Base-by-base conservation (phyloP, 2,888 invertebrate species). In the Chrysolina haemoptera region DNA sequence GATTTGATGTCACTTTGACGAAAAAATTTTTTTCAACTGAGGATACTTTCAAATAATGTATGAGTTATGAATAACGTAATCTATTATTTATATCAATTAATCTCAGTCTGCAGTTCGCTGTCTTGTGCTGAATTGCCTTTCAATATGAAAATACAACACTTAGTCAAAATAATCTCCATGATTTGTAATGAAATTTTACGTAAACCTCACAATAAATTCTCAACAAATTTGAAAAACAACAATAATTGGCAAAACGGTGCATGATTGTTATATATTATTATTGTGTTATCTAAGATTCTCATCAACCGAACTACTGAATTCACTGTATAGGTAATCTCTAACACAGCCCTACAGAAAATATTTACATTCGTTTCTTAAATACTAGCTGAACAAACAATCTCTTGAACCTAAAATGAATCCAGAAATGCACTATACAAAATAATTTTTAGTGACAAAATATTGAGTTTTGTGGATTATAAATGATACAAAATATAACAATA, bases 171-270 rank as follows among this genome's bases (percentile, higher is more conserved):
- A 35, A 35, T 35, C 35, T 35, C 35, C 55, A 55, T 16, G 20
- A 67, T 50, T 27, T n/a, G 35, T 41, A n/a, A 18, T 55, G 55
- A 55, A 43, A 55, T 16, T 59, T 55, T 35, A 67, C 59, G 16
- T 12, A 48, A 20, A 68, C 41, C 68, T 27, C 59, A 16, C 70
- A 59, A 64, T 67, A 74, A 11, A 62, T 70, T 70, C 40, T 59
- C 74, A 70, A 74, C 74, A 64, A 74, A 74, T 74, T 74, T 59
- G 43, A 59, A 74, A 74, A 74, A 68, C 66, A 74, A 68, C 63
- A 53, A 59, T 70, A 70, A 69, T 41, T 27, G 74, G 46, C 62
- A 74, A 74, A 74, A 65, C 67, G 70, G 74, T 74, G 74, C 74
- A 70, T 74, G 74, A 74, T 74, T 70, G 74, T 74, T 70, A 73